Evolutionary conservation across 1,140 invertebrate species (phyloP).

Genomic region (Bombyx mandarina): DNA sequence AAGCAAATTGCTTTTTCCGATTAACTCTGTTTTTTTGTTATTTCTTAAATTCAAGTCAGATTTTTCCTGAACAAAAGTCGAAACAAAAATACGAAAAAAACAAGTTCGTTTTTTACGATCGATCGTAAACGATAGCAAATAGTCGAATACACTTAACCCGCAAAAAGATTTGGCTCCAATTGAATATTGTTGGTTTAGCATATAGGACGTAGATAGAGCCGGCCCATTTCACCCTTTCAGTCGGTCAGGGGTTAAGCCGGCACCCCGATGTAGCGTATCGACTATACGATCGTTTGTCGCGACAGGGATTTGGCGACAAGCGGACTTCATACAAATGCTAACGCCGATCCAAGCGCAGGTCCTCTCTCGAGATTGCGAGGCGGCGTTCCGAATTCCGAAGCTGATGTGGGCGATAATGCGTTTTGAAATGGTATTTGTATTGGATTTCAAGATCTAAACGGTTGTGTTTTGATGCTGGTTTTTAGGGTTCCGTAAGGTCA

Average conservation of each 20-base stretch:
- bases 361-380: conserved; percentile 8
- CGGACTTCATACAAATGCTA: conserved; percentile 31
- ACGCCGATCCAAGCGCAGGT: conserved; percentile 16
- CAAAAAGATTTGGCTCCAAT: conserved; percentile 4
- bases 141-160: conserved; percentile 5
- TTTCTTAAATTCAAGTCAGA: no score
- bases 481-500: no score
- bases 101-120: no score
- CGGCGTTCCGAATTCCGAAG: conserved; percentile 5
- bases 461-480: background rate
- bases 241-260: conserved; percentile 5
- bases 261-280: background rate
- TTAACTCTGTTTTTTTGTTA: no score
- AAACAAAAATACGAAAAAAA: no score
- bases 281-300: conserved; percentile 1
- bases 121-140: background rate
- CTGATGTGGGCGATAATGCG: conserved; percentile 2
- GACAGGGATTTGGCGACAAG: conserved; percentile 17
- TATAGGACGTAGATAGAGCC: conserved; percentile 1
- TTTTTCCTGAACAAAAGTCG: no score
- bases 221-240: conserved; percentile 1
- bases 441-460: background rate
- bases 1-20: no score
- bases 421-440: conserved; percentile 9
- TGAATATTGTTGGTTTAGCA: conserved; percentile 6